Base-by-base conservation (phyloP, 2,888 invertebrate genomes). In the Chloroclystis v-ata region DNA sequence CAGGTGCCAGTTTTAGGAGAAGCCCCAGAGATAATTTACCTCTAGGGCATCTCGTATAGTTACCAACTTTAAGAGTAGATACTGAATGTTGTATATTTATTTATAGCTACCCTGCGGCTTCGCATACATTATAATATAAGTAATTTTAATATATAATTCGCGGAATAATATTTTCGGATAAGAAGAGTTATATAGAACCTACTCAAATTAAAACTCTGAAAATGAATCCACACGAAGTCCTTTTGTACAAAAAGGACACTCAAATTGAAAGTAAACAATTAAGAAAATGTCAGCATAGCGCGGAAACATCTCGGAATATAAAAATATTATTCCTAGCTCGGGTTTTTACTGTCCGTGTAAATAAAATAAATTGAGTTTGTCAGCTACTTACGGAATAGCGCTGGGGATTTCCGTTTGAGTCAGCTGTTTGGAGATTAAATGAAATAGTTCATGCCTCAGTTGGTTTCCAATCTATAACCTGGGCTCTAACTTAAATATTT, bases 301-400 rank as follows among this genome's bases (percentile, higher is more conserved):
- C 49, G 28, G 49, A 47, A 54, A 47, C 42, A 46, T 50, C 44
- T 46, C 39, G 24, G 46, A 48, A 49, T 39, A 41, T 33, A 42
- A 39, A 38, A 45, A 45, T 32, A 24, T 39, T 43, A 39, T 43
- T 26, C 13, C 33, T 4, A 24, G 42, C 40, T 24, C 37, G 25
- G 33, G 39, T 46, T 28, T 33, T 41, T 26, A 33, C 44, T 42
- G 44, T 45, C 47, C 20, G 30, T 42, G 40, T 41, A 46, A 49
- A 45, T 45, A 47, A 57, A 57, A 54, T 43, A 52, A 53, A 57
- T 55, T 37, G 55, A 51, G 40, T 53, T 55, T 49, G 51, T 46
- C 49, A 42, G 49, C 41, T 39, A 41, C 53, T 54, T 49, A 47
- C 40, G 39, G 39, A 51, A 38, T 43, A 38, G 33, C 29, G 42